phyloP scores from a whole-genome alignment of 2,113 vertebrate species.

The Protobothrops flavoviridis region DNA sequence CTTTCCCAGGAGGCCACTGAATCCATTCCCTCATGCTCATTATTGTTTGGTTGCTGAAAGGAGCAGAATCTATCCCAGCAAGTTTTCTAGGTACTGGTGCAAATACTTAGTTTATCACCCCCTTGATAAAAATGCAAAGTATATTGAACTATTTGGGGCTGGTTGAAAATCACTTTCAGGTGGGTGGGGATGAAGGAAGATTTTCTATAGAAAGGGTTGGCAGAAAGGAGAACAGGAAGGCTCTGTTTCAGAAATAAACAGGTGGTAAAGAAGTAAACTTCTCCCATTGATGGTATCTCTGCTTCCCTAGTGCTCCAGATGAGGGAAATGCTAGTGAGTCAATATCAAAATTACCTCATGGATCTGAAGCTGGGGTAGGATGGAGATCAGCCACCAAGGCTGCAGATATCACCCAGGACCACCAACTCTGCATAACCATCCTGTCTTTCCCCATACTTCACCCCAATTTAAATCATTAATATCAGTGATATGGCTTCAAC shows the following conservation, averaged over 20 bases:
- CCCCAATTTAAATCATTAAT: background rate
- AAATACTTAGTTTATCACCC: background rate
- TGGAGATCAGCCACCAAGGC: background rate
- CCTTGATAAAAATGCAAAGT: background rate
- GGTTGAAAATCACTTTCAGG: background rate
- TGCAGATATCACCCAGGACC: background rate
- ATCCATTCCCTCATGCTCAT: background rate
- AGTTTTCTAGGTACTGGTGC: background rate
- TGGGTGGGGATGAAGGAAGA: background rate
- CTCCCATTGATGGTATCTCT: background rate
- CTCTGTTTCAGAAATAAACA: background rate
- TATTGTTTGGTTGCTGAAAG: background rate
- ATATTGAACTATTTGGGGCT: background rate
- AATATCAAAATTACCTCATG: background rate
- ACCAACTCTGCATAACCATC: background rate
- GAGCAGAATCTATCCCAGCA: background rate
- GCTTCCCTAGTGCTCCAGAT: background rate
- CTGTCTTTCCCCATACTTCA: background rate
- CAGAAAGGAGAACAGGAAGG: background rate
- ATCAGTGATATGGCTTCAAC: background rate
- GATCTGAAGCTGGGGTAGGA: background rate
- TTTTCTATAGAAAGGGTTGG: background rate
- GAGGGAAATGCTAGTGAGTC: background rate
- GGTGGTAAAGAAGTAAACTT: background rate
- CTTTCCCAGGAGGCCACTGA: background rate